These are phyloP conservation scores for Meteorus sp. DNA, from an alignment of 1,140 invertebrate species.

Conservation along the genomic window DNA sequence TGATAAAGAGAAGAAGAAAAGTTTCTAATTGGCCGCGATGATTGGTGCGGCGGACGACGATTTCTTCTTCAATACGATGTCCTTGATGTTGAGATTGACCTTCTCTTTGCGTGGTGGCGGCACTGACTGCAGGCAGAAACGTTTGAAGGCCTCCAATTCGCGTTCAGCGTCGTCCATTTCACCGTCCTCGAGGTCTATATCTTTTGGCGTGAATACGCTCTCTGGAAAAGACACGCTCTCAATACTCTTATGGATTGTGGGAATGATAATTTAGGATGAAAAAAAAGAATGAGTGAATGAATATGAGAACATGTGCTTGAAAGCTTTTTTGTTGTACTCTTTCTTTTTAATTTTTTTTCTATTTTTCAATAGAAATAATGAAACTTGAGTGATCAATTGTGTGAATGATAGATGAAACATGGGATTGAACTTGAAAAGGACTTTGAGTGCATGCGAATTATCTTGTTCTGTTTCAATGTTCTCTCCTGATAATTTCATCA, in stretches of 20 bases:
- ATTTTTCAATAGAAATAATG: no score
- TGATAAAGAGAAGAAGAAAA: no score
- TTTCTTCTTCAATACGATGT: conserved; percentile 71
- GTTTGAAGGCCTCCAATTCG: conserved; percentile 78
- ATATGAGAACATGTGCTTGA: no score
- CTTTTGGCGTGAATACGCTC: conserved; percentile 76
- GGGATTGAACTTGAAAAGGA: no score
- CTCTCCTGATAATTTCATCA: no score
- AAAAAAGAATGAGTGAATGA: no score
- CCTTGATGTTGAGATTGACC: conserved; percentile 74
- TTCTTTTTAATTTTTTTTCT: no score
- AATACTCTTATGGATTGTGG: conserved; percentile 41
- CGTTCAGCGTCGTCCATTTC: conserved; percentile 76
- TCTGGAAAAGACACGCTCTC: conserved; percentile 64
- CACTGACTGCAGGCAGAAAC: conserved; percentile 75
- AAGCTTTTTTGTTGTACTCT: no score
- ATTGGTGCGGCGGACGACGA: conserved; percentile 42
- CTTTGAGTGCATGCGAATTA: no score
- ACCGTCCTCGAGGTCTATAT: conserved; percentile 73
- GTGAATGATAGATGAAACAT: no score
- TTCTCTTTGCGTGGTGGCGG: conserved; percentile 71
- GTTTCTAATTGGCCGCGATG: conserved; percentile 47
- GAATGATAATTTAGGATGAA: neutral
- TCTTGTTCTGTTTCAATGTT: no score
- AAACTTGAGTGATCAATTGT: no score